Conservation (phyloP, 2,888 invertebrate species). For the Chironomus tentans region DNA sequence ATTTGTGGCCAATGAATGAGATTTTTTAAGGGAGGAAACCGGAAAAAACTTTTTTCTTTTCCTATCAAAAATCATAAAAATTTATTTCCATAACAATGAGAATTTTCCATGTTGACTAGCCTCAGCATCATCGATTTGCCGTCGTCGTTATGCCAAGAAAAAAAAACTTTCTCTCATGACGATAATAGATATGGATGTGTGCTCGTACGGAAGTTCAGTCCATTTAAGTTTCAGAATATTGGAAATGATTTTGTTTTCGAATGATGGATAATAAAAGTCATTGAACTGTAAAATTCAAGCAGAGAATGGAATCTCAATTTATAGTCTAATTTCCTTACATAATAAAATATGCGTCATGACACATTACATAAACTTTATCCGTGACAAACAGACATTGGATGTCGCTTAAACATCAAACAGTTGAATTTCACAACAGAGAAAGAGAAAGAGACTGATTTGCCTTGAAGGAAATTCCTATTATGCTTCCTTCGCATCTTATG, state of each 20-base stretch:
- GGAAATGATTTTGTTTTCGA: background rate
- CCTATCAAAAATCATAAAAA: background rate
- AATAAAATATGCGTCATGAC: background rate
- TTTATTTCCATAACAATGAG: background rate
- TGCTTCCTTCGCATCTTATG: background rate
- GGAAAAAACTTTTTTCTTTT: background rate
- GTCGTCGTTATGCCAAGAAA: no score
- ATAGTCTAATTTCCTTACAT: background rate
- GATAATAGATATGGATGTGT: background rate
- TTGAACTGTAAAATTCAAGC: conserved; percentile 4
- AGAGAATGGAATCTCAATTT: background rate
- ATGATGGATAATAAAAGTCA: conserved; percentile 1
- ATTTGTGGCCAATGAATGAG: background rate
- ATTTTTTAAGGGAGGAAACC: background rate
- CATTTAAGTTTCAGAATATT: conserved; percentile 10
- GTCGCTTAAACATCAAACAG: background rate
- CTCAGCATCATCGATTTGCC: no score
- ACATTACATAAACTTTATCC: no score
- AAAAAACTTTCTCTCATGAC: background rate
- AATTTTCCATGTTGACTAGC: background rate
- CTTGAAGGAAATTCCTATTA: background rate
- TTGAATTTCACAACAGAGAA: background rate
- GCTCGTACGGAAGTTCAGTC: conserved; percentile 16
- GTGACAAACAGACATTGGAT: background rate
- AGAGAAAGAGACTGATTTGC: background rate